Evolutionary conservation across 2,113 vertebrate genomes (phyloP).

Genomic region (Oreotrochilus melanogaster): DNA sequence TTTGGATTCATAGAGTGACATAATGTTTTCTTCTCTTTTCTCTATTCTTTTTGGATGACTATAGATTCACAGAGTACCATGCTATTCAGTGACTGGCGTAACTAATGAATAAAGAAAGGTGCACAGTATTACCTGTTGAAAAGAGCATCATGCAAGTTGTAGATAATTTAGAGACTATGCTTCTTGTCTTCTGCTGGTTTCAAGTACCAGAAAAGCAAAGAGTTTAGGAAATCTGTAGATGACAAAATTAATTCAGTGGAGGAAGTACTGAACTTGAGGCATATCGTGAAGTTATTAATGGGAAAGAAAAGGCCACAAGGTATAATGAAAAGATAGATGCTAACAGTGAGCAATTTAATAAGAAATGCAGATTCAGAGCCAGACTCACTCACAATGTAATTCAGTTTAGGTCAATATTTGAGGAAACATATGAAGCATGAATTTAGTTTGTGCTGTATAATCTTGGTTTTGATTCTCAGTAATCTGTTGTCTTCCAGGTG

Average conservation of each 20-base stretch:
- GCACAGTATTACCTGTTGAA: background rate
- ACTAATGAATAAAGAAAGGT: background rate
- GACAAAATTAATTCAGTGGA: background rate
- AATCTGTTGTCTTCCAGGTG: slow-evolving; percentile 32
- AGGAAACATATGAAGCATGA: slow-evolving; percentile 54
- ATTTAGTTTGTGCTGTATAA: slow-evolving; percentile 7
- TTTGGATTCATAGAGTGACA: background rate
- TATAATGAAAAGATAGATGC: slow-evolving; percentile 59
- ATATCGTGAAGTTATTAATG: slow-evolving; percentile 55
- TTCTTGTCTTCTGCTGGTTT: background rate
- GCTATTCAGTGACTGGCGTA: background rate
- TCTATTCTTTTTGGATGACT: background rate
- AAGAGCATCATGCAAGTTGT: background rate
- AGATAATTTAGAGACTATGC: background rate
- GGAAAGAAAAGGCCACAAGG: slow-evolving; percentile 27
- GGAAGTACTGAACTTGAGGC: background rate
- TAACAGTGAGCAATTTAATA: slow-evolving; percentile 58
- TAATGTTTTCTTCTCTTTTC: background rate
- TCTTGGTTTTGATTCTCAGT: background rate
- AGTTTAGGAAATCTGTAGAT: background rate
- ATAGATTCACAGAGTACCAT: background rate
- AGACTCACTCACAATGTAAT: slow-evolving; percentile 29
- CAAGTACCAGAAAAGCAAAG: background rate
- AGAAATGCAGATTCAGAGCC: slow-evolving; percentile 47
- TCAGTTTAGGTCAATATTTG: slow-evolving; percentile 36